These are phyloP conservation scores for Reinhardtius hippoglossoides DNA, from an alignment of 2,113 vertebrate genomes.

Conservation along the genomic window DNA sequence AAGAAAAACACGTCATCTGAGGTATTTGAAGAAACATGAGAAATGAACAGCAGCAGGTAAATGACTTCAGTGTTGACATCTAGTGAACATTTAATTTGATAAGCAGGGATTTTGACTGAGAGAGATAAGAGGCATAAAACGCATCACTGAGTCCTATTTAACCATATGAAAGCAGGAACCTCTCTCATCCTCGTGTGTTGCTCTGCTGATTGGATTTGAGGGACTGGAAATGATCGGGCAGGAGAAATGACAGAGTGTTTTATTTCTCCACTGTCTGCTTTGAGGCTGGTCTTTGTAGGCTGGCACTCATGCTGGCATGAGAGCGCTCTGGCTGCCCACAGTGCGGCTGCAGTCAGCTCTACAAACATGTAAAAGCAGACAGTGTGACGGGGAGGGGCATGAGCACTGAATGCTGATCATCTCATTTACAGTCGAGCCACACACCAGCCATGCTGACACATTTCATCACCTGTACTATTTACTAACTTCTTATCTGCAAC, in stretches of 20 bases:
- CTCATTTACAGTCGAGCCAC: constrained; percentile 65
- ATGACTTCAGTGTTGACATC: constrained; percentile 52
- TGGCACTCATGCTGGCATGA: constrained; percentile 51
- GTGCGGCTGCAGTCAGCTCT: constrained; percentile 55
- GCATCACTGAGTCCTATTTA: constrained; percentile 39
- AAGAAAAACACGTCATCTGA: constrained; percentile 36
- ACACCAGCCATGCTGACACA: constrained; percentile 57
- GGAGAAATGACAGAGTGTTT: constrained; percentile 48
- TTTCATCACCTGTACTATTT: constrained; percentile 63
- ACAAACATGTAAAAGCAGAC: constrained; percentile 73
- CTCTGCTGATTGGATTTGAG: constrained; percentile 36
- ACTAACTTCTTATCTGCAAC: constrained; percentile 29
- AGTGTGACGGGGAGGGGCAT: constrained; percentile 64
- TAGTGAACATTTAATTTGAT: constrained; percentile 59
- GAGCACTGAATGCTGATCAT: constrained; percentile 70
- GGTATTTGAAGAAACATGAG: constrained; percentile 49
- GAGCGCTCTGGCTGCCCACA: constrained; percentile 46
- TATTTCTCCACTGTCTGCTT: constrained; percentile 48
- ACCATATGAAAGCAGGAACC: constrained; percentile 52
- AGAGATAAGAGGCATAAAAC: constrained; percentile 59
- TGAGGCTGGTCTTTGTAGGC: constrained; percentile 58
- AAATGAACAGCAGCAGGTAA: constrained; percentile 30
- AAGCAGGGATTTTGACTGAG: constrained; percentile 46
- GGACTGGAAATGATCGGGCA: constrained; percentile 41
- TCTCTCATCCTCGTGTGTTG: constrained; percentile 31